Conservation (phyloP, 64 coral and sea anemone genomes). For the Montipora cactus region DNA sequence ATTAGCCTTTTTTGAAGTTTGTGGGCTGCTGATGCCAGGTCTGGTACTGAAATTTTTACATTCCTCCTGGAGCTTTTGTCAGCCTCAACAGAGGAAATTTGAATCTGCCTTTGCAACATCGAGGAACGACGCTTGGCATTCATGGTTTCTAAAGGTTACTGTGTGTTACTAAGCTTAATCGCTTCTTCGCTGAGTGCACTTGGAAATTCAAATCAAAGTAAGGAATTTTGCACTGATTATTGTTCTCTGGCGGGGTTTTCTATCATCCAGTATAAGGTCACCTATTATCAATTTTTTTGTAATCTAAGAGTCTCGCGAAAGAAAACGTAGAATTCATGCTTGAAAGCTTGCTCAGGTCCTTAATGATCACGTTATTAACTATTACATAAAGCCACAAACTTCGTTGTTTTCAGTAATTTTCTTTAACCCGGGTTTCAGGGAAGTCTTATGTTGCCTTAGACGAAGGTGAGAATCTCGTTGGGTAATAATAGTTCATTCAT, state of each 20-base stretch:
- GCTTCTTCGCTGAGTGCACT: neutral
- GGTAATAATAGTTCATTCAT: no score
- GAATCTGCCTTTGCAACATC: neutral
- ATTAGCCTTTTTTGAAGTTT: neutral
- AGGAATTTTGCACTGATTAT: neutral
- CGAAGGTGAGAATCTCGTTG: neutral
- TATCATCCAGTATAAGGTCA: no score
- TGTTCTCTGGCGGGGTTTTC: neutral
- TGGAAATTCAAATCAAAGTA: neutral
- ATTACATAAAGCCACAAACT: neutral
- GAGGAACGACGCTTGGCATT: neutral
- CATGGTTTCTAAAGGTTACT: neutral
- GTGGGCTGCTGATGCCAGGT: neutral
- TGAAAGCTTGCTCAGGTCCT: neutral
- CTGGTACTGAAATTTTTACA: no score
- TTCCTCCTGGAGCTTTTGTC: neutral
- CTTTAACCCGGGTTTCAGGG: neutral
- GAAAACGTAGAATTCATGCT: neutral
- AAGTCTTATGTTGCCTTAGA: neutral
- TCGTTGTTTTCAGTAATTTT: neutral
- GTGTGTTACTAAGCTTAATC: neutral
- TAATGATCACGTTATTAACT: neutral
- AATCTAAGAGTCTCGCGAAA: no score
- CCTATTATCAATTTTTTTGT: no score
- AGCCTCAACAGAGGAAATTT: neutral